Base-by-base conservation (phyloP, 2,797 vertebrate genomes). In the Gymnothorax reevesii region DNA sequence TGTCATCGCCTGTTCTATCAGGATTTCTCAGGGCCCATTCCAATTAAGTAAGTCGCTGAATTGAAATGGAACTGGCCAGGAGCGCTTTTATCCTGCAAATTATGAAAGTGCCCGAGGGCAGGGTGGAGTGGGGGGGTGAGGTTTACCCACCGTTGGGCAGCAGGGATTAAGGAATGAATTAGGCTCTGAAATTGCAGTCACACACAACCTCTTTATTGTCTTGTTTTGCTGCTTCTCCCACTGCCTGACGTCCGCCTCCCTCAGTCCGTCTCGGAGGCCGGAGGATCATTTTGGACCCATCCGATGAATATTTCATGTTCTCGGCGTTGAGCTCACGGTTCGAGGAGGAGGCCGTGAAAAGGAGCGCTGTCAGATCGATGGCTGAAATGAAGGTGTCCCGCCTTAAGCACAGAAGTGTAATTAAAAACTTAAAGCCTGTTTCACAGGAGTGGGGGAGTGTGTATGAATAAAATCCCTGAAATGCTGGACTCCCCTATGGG, bases 231-330 rank as follows among this genome's bases (percentile, higher is more conserved):
- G 33, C 49, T 54, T 49, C 49, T 77, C 73, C 4, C 8, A 4
- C 80, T 54, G 3, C 77, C 64, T 49, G 62, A 20, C 66, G 22
- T 83, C 62, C 80, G 13, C 17, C 80, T 66, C 57, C 57, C 59
- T 13, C 15, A 8, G 15, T 49, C 17, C 69, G 2, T 54, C 27
- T 3, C 25, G 42, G 33, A 82, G 20, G 33, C 22, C 0, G 75
- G 17, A 79, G 1, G 49, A 5, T 52, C 7, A 17, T 3, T 8
- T 33, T 52, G 42, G 25, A 27, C 75, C 25, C 20, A 8, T 57
- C 54, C 7, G 2, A 87, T 84, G 22, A 87, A 87, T 87, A 87
- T 84, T 87, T 84, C 57, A 87, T 87, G 69, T 8, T 42, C 10
- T 22, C 25, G 52, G 77, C 54, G 22, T 60, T 75, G 42, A 17